These are phyloP conservation scores for Hydractinia echinata DNA, from an alignment of 30 jellyfish, hydroid and myxozoan genomes.

Conservation along the genomic window DNA sequence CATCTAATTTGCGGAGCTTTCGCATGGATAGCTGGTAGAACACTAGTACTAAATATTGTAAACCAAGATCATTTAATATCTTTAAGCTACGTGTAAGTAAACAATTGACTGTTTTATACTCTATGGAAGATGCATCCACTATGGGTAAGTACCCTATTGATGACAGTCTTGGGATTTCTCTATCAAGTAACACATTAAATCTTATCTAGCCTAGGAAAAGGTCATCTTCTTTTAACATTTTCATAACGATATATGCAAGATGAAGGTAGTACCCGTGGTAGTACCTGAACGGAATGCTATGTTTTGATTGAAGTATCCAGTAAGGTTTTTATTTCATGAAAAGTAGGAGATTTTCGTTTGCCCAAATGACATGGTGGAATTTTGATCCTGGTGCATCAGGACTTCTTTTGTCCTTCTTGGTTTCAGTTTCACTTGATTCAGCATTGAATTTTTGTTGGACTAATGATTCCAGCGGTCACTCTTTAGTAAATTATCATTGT, in stretches of 20 bases:
- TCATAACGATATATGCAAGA: background rate
- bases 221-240: no score
- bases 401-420: background rate
- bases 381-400: background rate
- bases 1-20: no score
- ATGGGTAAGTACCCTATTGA: background rate
- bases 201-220: conserved; percentile 7
- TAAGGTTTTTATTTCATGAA: background rate
- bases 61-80: no score
- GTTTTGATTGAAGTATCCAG: conserved; percentile 2
- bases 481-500: background rate
- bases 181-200: background rate
- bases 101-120: background rate
- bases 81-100: no score
- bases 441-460: background rate
- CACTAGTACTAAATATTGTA: no score
- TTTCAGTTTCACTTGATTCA: background rate
- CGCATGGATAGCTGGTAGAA: no score
- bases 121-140: background rate
- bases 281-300: background rate
- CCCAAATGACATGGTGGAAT: background rate
- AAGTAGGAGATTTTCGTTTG: background rate
- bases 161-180: conserved; percentile 1
- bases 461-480: background rate
- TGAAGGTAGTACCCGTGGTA: background rate